phyloP scores from a whole-genome alignment of 2,888 invertebrate species.

The Sepioteuthis lessoniana region DNA sequence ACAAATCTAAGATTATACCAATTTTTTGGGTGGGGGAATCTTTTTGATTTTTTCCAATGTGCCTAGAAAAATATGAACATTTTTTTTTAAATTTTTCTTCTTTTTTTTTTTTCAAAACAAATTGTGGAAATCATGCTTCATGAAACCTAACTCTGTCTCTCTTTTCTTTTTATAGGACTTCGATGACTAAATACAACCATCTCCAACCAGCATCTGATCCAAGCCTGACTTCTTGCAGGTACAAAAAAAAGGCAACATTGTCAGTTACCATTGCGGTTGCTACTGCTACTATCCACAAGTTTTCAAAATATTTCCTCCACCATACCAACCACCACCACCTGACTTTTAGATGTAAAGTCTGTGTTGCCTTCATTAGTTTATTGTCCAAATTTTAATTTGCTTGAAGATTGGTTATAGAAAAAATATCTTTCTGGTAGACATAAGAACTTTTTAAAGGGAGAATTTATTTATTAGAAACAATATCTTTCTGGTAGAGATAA shows the following conservation, averaged over 20 bases:
- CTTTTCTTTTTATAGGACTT: not conserved
- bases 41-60: too few species aligned
- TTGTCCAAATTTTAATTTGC: not conserved
- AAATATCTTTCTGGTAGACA: not conserved
- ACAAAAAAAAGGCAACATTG: not conserved
- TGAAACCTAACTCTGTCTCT: not conserved
- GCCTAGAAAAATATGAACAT: too few species aligned
- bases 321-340: not conserved
- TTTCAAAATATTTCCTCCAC: not conserved
- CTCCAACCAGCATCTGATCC: not conserved
- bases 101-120: not conserved
- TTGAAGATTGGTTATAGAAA: not conserved
- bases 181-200: not conserved
- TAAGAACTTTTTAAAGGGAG: too few species aligned
- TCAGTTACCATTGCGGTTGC: not conserved
- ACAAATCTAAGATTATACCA: too few species aligned
- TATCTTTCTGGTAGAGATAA: too few species aligned
- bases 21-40: too few species aligned
- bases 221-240: not conserved
- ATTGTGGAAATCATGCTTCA: not conserved
- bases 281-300: not conserved
- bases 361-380: slow-evolving; percentile 2
- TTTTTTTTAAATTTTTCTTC: not conserved
- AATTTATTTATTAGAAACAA: not conserved
- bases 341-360: not conserved